phyloP scores from a whole-genome alignment of 2,888 invertebrate genomes.

The Pheosia tremula region DNA sequence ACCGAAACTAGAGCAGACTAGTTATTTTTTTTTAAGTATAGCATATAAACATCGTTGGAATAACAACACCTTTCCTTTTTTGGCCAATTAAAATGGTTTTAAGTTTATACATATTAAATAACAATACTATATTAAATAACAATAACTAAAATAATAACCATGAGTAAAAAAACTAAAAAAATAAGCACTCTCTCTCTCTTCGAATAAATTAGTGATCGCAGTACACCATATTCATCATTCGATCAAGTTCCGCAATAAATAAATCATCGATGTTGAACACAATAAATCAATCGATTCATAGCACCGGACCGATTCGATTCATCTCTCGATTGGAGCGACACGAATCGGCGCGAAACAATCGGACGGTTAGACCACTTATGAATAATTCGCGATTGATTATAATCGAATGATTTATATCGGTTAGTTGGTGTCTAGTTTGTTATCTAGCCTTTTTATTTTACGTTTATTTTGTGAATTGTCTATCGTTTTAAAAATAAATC shows the following conservation, averaged over 20 bases:
- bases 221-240: slow-evolving; percentile 48
- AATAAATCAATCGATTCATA: slow-evolving; percentile 74
- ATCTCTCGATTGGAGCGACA: slow-evolving; percentile 64
- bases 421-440: slow-evolving; percentile 15
- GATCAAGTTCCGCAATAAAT: slow-evolving; percentile 61
- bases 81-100: too few relatives aligned
- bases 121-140: slow-evolving; percentile 13
- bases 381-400: slow-evolving; percentile 60
- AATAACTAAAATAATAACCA: neutral
- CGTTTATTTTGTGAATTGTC: neutral
- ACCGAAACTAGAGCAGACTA: too few relatives aligned
- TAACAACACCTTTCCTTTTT: too few relatives aligned
- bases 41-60: too few relatives aligned
- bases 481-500: too few relatives aligned
- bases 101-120: slow-evolving; percentile 7
- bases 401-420: slow-evolving; percentile 48
- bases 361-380: slow-evolving; percentile 49
- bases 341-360: slow-evolving; percentile 65
- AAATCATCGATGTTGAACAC: slow-evolving; percentile 68
- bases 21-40: too few relatives aligned
- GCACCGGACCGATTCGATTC: slow-evolving; percentile 73
- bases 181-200: slow-evolving; percentile 27
- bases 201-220: slow-evolving; percentile 34
- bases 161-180: slow-evolving; percentile 18
- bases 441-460: slow-evolving; percentile 9